A percentile compares a stretch with the other conserved stretches of the same genome.
These are phyloP conservation scores for Pentamera pediparva DNA, from an alignment of 53 echinoderm and acorn worm genomes.

Conservation along the genomic window DNA sequence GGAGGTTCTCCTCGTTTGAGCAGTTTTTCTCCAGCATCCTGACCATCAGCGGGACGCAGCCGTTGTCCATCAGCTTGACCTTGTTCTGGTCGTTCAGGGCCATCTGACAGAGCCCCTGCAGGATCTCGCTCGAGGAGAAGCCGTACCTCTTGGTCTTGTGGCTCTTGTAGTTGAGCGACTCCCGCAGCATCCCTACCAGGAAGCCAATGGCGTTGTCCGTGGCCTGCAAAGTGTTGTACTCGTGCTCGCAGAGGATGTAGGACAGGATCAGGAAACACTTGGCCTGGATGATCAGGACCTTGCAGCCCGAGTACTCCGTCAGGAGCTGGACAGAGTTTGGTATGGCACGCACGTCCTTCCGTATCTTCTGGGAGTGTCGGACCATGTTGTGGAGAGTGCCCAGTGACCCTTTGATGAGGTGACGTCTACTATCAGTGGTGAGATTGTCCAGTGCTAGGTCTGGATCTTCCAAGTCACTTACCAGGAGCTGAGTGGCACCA, in stretches of 20 bases:
- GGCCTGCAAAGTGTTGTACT: conserved; percentile 52
- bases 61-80: conserved; percentile 67
- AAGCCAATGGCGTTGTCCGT: conserved; percentile 45
- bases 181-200: conserved; percentile 51
- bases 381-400: conserved; percentile 74
- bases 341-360: conserved; percentile 11
- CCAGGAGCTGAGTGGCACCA: conserved; percentile 5
- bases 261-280: conserved; percentile 61
- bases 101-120: conserved; percentile 72
- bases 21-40: conserved; percentile 53
- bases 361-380: conserved; percentile 39
- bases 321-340: conserved; percentile 51
- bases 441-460: conserved; percentile 40
- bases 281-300: conserved; percentile 61
- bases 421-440: conserved; percentile 41
- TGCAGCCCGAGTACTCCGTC: conserved; percentile 30
- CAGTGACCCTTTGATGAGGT: conserved; percentile 65
- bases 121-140: conserved; percentile 70
- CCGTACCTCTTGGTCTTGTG: conserved; percentile 72
- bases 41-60: conserved; percentile 52
- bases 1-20: conserved; percentile 47
- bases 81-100: conserved; percentile 87
- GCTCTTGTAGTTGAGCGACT: conserved; percentile 48
- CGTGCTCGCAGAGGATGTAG: conserved; percentile 74
- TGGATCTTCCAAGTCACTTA: conserved; percentile 54